Evolutionary conservation across 2,113 vertebrate species (phyloP).

Genomic region (Cettia cetti): DNA sequence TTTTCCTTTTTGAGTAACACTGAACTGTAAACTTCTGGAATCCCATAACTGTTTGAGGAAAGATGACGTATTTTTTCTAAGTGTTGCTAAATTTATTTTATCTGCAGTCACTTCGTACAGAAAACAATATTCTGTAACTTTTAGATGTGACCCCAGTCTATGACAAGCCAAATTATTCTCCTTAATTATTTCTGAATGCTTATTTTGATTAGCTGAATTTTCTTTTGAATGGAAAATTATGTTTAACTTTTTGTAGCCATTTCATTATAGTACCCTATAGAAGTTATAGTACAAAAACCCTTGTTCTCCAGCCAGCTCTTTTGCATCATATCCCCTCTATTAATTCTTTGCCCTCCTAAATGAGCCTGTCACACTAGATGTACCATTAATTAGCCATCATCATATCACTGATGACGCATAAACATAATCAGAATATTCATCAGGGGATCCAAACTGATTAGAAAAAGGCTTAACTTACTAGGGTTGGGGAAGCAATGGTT

Average conservation of each 20-base stretch:
- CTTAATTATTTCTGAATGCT: neutral
- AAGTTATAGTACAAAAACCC: neutral
- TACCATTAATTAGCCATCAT: neutral
- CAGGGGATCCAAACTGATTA: neutral
- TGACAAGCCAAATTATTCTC: neutral
- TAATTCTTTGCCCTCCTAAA: neutral
- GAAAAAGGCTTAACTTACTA: neutral
- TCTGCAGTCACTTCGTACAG: neutral
- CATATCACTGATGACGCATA: neutral
- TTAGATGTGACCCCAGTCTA: neutral
- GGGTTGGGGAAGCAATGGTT: neutral
- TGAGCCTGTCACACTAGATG: neutral
- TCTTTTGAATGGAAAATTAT: neutral
- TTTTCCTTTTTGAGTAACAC: neutral
- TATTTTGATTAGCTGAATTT: neutral
- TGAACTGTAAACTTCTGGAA: neutral
- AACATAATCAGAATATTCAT: neutral
- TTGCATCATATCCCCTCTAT: neutral
- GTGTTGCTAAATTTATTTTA: neutral
- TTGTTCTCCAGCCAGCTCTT: neutral
- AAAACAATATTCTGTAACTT: neutral
- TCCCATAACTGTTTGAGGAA: neutral
- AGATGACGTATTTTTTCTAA: neutral
- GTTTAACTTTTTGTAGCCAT: neutral
- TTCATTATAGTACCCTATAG: neutral